Conservation (phyloP, 2,888 invertebrate species). For the Drosophila nr. perissopoda region DNA sequence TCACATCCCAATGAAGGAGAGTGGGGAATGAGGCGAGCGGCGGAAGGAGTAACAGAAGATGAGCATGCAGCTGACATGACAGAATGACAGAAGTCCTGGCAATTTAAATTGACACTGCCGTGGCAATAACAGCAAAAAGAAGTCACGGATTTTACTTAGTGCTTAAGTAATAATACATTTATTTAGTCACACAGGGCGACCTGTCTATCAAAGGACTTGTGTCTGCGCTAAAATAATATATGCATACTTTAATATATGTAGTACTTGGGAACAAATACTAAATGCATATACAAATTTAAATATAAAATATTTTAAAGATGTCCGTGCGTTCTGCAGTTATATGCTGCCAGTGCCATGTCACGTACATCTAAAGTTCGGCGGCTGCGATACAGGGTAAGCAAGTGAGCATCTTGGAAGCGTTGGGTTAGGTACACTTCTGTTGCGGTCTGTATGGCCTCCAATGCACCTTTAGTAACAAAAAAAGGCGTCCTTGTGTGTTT, state of each 20-base stretch:
- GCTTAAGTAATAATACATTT: background rate
- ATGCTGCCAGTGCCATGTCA: slow-evolving; percentile 85
- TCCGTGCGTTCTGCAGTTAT: slow-evolving; percentile 36
- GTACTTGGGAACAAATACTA: background rate
- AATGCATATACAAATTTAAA: background rate
- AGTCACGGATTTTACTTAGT: background rate
- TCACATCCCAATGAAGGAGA: background rate
- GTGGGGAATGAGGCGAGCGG: background rate
- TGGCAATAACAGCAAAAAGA: background rate
- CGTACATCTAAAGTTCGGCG: slow-evolving; percentile 85
- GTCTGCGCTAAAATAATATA: background rate
- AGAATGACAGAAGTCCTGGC: slow-evolving; percentile 28
- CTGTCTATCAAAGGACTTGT: background rate
- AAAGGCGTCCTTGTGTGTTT: slow-evolving; percentile 29
- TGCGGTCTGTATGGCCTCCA: slow-evolving; percentile 86
- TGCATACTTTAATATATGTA: background rate
- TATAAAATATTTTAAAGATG: background rate
- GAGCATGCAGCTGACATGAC: slow-evolving; percentile 17
- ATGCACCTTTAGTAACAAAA: slow-evolving; percentile 83
- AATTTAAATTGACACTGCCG: slow-evolving; percentile 29
- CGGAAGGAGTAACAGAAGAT: background rate
- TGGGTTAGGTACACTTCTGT: slow-evolving; percentile 86
- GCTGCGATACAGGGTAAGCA: slow-evolving; percentile 85
- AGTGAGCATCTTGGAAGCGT: slow-evolving; percentile 85
- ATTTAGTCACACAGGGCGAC: background rate